Evolutionary conservation across 2,797 vertebrate genomes (phyloP), one percentile per base, ranked within the genome.

Genomic region (Trachops cirrhosus): DNA sequence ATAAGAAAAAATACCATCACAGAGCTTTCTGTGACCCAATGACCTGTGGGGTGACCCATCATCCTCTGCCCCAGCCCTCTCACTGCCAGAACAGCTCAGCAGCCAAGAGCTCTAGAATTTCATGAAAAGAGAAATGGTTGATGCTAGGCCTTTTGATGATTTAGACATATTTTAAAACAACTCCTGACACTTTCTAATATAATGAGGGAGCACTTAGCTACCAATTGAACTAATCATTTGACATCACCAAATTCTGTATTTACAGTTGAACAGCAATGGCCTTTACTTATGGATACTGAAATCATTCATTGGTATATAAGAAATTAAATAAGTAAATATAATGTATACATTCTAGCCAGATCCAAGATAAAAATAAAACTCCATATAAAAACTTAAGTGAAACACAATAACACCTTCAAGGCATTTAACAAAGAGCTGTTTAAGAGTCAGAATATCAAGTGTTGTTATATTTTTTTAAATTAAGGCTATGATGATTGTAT

Each of bases 281-380:
- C 22, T 94, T 96, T 70, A 77, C 93, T 86, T 86, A 26, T 89
- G 57, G 18, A 29, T 92, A 74, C 71, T 86, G 29, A 93, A 93
- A 90, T 88, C 46, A 86, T 86, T 94, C 41, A 32, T 48, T 85
- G 24, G 34, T 71, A 67, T 86, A 68, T 85, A 79, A 78, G 89
- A 95, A 96, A 95, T 77, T 86, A 84, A 54, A 89, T 41, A 78
- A 84, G 57, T 85, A 92, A 91, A 88, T 86, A 91, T 37, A n/a
- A 95, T 91, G 41, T 80, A 74, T 84, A 67, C 75, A 75, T 91
- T 93, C 26, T 24, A 89, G 44, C 29, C 46, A 91, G 46, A 89
- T 68, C 70, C 64, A 48, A 83, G 83, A 96, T 93, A 91, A 95
- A 96, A 96, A 92, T 94, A 93, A 96, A 90, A 94, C 10, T 54